These are phyloP conservation scores for Okapia johnstoni DNA, from an alignment of 2,113 vertebrate species.

Conservation along the genomic window DNA sequence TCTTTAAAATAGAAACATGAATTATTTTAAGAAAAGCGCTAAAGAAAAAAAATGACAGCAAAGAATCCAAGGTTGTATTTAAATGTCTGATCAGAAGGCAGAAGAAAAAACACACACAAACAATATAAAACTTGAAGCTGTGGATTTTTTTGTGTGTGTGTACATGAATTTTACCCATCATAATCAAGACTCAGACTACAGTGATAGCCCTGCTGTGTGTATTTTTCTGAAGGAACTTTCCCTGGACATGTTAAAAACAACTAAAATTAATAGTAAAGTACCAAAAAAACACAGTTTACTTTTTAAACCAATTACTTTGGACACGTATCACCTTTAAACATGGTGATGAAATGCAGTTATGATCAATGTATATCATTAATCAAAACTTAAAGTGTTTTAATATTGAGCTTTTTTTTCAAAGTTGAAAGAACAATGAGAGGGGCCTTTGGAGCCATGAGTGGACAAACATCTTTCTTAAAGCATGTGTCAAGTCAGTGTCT, in stretches of 20 bases:
- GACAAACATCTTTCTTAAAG: background rate
- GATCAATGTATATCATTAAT: background rate
- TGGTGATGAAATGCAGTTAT: background rate
- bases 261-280: background rate
- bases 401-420: background rate
- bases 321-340: background rate
- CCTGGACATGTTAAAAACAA: background rate
- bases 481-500: background rate
- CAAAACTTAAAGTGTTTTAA: background rate
- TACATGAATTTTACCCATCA: background rate
- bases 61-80: slow-evolving; percentile 32
- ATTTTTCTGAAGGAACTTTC: background rate
- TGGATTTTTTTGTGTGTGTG: background rate
- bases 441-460: background rate
- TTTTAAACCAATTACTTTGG: background rate
- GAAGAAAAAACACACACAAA: background rate
- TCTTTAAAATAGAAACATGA: slow-evolving; percentile 65
- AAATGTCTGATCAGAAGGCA: slow-evolving; percentile 33
- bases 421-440: background rate
- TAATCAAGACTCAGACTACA: slow-evolving; percentile 29
- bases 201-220: background rate
- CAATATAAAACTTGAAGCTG: background rate
- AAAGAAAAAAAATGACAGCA: slow-evolving; percentile 52
- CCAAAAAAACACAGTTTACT: background rate
- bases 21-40: slow-evolving; percentile 63